These are phyloP conservation scores for Cebidichthys violaceus DNA, from an alignment of 2,113 vertebrate genomes.

Conservation along the genomic window DNA sequence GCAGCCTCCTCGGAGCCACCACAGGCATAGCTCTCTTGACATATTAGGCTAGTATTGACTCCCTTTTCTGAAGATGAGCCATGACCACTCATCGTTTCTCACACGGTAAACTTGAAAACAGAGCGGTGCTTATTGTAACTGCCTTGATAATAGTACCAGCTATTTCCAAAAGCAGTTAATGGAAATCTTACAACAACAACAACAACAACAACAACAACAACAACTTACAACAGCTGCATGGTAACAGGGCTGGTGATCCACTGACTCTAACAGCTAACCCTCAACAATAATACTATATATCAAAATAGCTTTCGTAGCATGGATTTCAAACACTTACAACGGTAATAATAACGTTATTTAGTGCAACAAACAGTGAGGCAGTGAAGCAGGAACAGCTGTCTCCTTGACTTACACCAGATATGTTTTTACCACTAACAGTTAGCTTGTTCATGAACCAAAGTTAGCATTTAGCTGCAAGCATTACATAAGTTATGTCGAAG, in stretches of 20 bases:
- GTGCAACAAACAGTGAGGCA: constrained; percentile 37
- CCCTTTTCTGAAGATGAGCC: constrained; percentile 87
- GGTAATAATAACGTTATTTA: constrained; percentile 2
- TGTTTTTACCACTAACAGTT: constrained; percentile 10
- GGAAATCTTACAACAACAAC: constrained; percentile 15
- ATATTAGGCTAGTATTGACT: constrained; percentile 87
- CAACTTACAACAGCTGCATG: constrained; percentile 59
- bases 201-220: background rate
- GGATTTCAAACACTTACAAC: constrained; percentile 19
- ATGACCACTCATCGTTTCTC: constrained; percentile 90
- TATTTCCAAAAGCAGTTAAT: constrained; percentile 26
- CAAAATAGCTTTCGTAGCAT: constrained; percentile 2
- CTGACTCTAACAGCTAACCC: background rate
- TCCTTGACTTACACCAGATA: constrained; percentile 38
- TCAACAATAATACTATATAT: constrained; percentile 2
- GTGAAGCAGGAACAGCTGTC: constrained; percentile 3
- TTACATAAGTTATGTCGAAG: background rate
- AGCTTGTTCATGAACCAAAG: constrained; percentile 37
- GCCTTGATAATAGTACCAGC: constrained; percentile 50
- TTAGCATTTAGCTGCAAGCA: constrained; percentile 25
- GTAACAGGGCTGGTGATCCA: constrained; percentile 15
- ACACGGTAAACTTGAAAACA: constrained; percentile 42
- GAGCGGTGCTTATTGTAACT: constrained; percentile 49
- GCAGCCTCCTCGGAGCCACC: constrained; percentile 90
- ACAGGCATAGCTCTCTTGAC: constrained; percentile 94